A percentile compares a stretch with the other conserved stretches of the same genome.
phyloP scores from a whole-genome alignment of 2,113 vertebrate species.

The Hepsetus odoe region DNA sequence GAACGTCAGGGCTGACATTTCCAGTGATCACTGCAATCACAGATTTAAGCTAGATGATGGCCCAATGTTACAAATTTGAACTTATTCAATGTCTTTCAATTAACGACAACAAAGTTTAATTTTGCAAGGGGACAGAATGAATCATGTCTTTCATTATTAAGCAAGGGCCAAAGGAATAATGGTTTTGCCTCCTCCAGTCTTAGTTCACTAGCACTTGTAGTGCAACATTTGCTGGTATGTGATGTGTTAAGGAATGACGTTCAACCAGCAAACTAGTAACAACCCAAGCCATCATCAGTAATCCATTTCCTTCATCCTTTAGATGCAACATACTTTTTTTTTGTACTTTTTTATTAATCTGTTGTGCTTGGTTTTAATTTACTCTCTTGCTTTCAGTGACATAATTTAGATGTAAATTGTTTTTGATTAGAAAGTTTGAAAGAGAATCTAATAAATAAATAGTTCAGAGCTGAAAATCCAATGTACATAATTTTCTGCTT shows the following conservation, averaged over 20 bases:
- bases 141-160: slow-evolving; percentile 3
- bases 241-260: slow-evolving; percentile 13
- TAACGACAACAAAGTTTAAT: background rate
- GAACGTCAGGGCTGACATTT: background rate
- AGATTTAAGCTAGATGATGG: background rate
- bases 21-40: background rate
- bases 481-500: no score
- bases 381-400: background rate
- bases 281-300: slow-evolving; percentile 46
- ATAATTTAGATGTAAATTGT: background rate
- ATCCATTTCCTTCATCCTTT: slow-evolving; percentile 46
- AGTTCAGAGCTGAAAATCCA: no score
- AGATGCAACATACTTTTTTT: slow-evolving; percentile 39
- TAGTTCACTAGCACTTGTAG: background rate
- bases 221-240: slow-evolving; percentile 3
- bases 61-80: background rate
- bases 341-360: slow-evolving; percentile 31
- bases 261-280: slow-evolving; percentile 41
- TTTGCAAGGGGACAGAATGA: slow-evolving; percentile 17
- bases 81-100: background rate
- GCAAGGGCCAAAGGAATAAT: slow-evolving; percentile 4
- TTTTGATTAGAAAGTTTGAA: no score
- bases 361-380: slow-evolving; percentile 19
- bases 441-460: no score
- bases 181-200: slow-evolving; percentile 11